These are phyloP conservation scores for Eupelmus urozonus DNA, from an alignment of 2,888 invertebrate genomes.

Conservation along the genomic window DNA sequence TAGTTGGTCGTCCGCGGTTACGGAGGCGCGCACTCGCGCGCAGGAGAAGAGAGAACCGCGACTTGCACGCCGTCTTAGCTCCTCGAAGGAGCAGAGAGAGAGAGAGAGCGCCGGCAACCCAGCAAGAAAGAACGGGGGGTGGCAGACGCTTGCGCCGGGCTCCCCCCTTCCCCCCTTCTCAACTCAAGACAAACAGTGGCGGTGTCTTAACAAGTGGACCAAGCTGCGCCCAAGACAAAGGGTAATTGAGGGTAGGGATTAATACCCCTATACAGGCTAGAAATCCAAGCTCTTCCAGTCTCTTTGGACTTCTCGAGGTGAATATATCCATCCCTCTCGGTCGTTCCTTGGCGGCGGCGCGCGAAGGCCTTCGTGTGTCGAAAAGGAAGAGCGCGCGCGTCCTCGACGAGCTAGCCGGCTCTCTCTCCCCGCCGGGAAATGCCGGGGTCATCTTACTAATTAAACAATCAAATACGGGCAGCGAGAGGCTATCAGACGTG, in stretches of 20 bases:
- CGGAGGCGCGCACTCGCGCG: conserved; percentile 74
- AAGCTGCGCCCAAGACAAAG: conserved; percentile 78
- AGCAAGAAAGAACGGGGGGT: background rate
- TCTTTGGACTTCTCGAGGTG: conserved; percentile 67
- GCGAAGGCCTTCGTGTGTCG: conserved; percentile 9
- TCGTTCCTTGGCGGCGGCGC: conserved; percentile 35
- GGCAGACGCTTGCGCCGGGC: conserved; percentile 27
- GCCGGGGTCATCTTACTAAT: conserved; percentile 76
- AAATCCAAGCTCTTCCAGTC: conserved; percentile 70
- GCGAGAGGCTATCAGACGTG: conserved; percentile 57
- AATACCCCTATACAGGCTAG: conserved; percentile 76
- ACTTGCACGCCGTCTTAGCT: conserved; percentile 58
- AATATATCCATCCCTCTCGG: conserved; percentile 56
- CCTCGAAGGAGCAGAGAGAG: conserved; percentile 58
- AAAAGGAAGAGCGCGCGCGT: conserved; percentile 52
- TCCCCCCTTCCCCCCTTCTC: conserved; percentile 67
- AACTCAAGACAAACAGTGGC: conserved; percentile 78
- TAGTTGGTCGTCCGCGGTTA: conserved; percentile 76
- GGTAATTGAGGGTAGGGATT: conserved; percentile 78
- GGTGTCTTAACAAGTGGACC: conserved; percentile 78
- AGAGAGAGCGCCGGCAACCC: conserved; percentile 53
- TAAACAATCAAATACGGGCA: conserved; percentile 77
- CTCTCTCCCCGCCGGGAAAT: conserved; percentile 65
- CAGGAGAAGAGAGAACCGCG: conserved; percentile 45
- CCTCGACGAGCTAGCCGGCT: conserved; percentile 10